Percentiles rank a stretch among this genome's conserved stretches.
phyloP scores from a whole-genome alignment of 2,888 invertebrate genomes.

The Acanthosoma haemorrhoidale region DNA sequence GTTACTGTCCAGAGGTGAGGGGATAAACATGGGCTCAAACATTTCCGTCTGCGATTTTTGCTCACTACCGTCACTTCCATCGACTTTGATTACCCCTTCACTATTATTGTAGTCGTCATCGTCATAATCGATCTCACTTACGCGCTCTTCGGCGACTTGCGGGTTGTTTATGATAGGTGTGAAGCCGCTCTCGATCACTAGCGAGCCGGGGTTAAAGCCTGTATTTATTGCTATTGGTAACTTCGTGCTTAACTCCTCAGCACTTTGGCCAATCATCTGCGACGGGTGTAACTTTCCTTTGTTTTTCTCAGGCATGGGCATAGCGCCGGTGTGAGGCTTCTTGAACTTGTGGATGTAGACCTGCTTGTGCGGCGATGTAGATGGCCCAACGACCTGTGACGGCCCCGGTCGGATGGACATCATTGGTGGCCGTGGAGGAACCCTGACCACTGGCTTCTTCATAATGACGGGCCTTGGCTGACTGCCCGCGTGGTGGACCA shows the following conservation, averaged over 20 bases:
- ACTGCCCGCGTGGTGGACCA: slow-evolving; percentile 34
- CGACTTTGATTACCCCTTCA: slow-evolving; percentile 43
- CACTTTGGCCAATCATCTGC: slow-evolving; percentile 34
- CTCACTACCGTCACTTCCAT: slow-evolving; percentile 50
- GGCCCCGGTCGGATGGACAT: slow-evolving; percentile 25
- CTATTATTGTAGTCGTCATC: slow-evolving; percentile 49
- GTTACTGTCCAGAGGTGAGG: slow-evolving; percentile 64
- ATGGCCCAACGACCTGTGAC: slow-evolving; percentile 12
- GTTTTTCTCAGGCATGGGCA: slow-evolving; percentile 30
- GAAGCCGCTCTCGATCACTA: slow-evolving; percentile 78
- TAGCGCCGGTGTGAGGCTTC: slow-evolving; percentile 21
- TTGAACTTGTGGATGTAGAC: slow-evolving; percentile 35
- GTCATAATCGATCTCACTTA: slow-evolving; percentile 48
- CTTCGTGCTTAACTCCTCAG: slow-evolving; percentile 33
- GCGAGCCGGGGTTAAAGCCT: slow-evolving; percentile 70
- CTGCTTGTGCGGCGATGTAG: slow-evolving; percentile 31
- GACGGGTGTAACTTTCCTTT: slow-evolving; percentile 35
- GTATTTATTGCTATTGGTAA: slow-evolving; percentile 38
- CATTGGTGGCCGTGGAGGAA: slow-evolving; percentile 36
- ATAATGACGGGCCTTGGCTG: slow-evolving; percentile 38
- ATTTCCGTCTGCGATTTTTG: slow-evolving; percentile 50
- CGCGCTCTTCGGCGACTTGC: slow-evolving; percentile 53
- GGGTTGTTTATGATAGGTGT: slow-evolving; percentile 65
- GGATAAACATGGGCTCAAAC: slow-evolving; percentile 76
- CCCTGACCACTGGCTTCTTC: slow-evolving; percentile 39